Evolutionary conservation across 2,888 invertebrate species (phyloP), one percentile per base, ranked within the genome.

Genomic region (Zelleria hepariella): DNA sequence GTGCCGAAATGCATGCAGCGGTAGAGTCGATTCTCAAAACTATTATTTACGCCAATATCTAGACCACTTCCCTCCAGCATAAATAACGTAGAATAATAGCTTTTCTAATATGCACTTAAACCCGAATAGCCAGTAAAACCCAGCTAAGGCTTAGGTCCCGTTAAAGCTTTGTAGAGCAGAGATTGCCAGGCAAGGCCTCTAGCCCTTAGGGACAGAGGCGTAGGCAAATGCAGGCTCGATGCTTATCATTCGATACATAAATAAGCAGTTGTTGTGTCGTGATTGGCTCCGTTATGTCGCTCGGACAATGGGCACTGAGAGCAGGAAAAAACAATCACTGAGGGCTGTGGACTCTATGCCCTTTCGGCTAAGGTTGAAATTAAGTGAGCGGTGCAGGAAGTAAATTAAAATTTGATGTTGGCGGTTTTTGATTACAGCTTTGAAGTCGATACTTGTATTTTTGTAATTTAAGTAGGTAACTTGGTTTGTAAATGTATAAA

Each of bases 231-330:
- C 58, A 18, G 51, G 26, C 58, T 18, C 60, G 63, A 63, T 62
- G 56, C 59, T 58, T 62, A 63, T 63, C 63, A 52, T 61, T 58
- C 59, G 62, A 62, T 59, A 62, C 62, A 61, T 62, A 59, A 58
- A 61, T 61, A 62, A 62, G 62, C 60, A 60, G 62, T 58, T 62
- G 58, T 59, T 59, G 58, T 60, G 57, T 61, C 60, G 61, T 62
- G 63, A 61, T 60, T 58, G 63, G 59, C 55, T 23, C 63, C 63
- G 63, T 63, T 63, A 63, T 32, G 54, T 54, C 42, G 42, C 32
- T 57, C 58, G 58, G 53, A 58, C 58, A 58, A 58, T 58, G 42
- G 27, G 27, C 25, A 24, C 18, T 54, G 32, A 42, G 32, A 42
- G 15, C 10, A 42, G 15, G 32, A 42, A 42, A 42, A 42, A 42